Base-by-base conservation (phyloP, 2,888 invertebrate species). In the Encarsia formosa region DNA sequence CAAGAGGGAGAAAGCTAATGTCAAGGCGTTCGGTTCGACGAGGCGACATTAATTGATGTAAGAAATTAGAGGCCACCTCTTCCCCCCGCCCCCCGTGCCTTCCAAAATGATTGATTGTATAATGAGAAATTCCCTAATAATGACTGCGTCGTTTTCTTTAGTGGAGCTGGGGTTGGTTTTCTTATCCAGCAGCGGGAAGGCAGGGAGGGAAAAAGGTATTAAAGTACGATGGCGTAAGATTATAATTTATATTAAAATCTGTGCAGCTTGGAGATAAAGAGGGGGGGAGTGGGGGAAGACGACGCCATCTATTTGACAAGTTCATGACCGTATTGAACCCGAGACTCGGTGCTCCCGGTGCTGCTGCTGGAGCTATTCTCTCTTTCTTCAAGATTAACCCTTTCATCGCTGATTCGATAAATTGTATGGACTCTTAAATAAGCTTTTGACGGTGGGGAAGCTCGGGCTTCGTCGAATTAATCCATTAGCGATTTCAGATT, bases 181-280 rank as follows among this genome's bases (percentile, higher is more conserved):
- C n/a, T n/a, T n/a, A n/a, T 5, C 26, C 26, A 55, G 47, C 50
- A 57, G 58, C 44, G 23, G 52, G 49, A 55, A 47, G 48, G 59
- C 51, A 45, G 31, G 40, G 59, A 49, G 49, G 59, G 59, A 59
- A 64, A 64, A 59, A 64, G 68, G 67, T 71, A 73, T 71, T 71
- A 72, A 71, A 71, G 69, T 72, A 73, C 63, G n/a, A n/a, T n/a
- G 69, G 70, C 70, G 69, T 70, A 69, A 72, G 72, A 71, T 73
- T 72, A 71, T 73, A 73, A 73, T 73, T 73, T 72, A 73, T 73
- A 73, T 72, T 72, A 71, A 72, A 73, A 72, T 73, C 71, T 69
- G 70, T 67, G 69, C 70, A 62, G 26, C 26, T 11, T 65, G 64
- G 64, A 71, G 71, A 73, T 72, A 71, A 70, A 73, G 71, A 70